A percentile compares a stretch with the other conserved stretches of the same genome.
phyloP scores from a whole-genome alignment of 1,140 invertebrate genomes.

The Saccostrea cuccullata region DNA sequence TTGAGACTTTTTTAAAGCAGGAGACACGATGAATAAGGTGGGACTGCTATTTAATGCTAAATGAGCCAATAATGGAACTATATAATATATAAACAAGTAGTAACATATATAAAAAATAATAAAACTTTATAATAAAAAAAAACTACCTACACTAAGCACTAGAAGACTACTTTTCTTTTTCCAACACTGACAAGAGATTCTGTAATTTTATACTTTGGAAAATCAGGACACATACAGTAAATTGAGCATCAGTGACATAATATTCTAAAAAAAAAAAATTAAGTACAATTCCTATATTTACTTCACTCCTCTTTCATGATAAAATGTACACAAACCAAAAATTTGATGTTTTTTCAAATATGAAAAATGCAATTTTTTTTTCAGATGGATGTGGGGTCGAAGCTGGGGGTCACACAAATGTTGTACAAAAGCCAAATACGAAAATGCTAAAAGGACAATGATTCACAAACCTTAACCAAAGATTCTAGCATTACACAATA shows the following conservation, averaged over 20 bases:
- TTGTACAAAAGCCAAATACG: no score
- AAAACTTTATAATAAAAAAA: not conserved
- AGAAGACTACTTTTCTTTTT: not conserved
- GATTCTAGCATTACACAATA: not conserved
- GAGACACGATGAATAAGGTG: not conserved
- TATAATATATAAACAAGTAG: not conserved
- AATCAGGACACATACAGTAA: not conserved
- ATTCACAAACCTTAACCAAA: not conserved
- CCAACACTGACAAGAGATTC: not conserved
- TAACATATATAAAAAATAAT: slow-evolving; percentile 16
- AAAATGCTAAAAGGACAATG: not conserved
- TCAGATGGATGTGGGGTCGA: no score
- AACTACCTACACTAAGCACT: not conserved
- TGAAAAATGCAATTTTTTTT: not conserved
- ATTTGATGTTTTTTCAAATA: not conserved
- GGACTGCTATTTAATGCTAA: not conserved
- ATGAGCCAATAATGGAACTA: not conserved
- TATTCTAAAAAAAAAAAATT: not conserved
- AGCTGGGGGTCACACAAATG: no score
- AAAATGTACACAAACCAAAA: not conserved
- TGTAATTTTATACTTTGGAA: not conserved
- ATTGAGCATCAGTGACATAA: slow-evolving; percentile 9
- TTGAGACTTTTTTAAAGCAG: not conserved
- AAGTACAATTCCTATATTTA: not conserved
- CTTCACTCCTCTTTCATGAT: not conserved